Percentiles rank a stretch among this genome's conserved stretches.
Conservation (phyloP, 2,888 invertebrate genomes). For the Polydesmus complanatus region DNA sequence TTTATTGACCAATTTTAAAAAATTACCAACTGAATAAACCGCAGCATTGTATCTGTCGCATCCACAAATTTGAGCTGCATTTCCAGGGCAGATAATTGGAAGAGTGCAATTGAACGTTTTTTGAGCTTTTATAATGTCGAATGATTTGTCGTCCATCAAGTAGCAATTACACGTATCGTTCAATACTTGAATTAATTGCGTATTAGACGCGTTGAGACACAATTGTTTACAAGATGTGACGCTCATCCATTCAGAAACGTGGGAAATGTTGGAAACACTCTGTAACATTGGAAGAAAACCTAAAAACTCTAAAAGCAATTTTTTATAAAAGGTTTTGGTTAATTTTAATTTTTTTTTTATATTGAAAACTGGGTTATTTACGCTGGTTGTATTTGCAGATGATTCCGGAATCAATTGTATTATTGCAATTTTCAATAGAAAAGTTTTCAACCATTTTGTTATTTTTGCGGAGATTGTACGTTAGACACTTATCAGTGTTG, state of each 20-base stretch:
- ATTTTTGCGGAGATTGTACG: neutral
- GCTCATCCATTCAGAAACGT: neutral
- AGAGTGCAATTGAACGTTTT: neutral
- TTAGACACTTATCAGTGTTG: neutral
- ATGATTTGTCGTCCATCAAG: no score
- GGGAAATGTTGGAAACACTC: neutral
- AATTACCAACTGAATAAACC: neutral
- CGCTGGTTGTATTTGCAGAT: neutral
- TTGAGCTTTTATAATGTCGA: no score
- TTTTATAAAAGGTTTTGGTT: no score
- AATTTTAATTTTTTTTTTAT: neutral
- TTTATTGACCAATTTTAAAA: slow-evolving; percentile 2
- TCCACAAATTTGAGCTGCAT: neutral
- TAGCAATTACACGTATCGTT: neutral
- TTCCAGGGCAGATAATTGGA: neutral
- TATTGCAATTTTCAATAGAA: neutral
- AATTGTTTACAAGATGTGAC: neutral
- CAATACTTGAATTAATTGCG: neutral
- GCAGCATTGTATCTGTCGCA: neutral
- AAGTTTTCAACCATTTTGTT: neutral
- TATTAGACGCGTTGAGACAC: neutral
- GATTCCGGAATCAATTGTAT: neutral
- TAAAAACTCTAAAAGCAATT: neutral
- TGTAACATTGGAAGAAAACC: neutral
- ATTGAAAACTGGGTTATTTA: neutral